phyloP scores from a whole-genome alignment of 2,888 invertebrate genomes.

The Trachelus tabidus region DNA sequence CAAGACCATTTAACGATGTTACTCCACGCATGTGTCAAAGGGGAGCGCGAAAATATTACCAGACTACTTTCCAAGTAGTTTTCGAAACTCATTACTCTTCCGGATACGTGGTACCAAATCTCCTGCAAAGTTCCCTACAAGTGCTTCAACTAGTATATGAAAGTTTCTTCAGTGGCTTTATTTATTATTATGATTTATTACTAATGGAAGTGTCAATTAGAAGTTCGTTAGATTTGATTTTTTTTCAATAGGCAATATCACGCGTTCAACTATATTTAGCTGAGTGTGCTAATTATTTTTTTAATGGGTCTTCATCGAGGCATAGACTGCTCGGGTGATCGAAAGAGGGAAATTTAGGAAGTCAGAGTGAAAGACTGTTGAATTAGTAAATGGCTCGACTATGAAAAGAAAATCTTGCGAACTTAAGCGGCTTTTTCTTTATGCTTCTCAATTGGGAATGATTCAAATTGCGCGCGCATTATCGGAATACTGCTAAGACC shows the following conservation, averaged over 20 bases:
- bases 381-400: too few relatives aligned
- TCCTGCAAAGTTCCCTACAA: neutral
- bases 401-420: neutral
- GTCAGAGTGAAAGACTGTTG: neutral
- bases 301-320: neutral
- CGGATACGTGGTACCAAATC: neutral
- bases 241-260: neutral
- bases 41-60: neutral
- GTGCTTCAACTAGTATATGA: neutral
- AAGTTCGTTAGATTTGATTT: neutral
- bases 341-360: neutral
- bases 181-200: neutral
- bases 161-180: neutral
- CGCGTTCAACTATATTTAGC: neutral
- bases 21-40: constrained; percentile 42
- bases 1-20: constrained; percentile 39
- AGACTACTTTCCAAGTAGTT: neutral
- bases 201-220: neutral
- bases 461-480: neutral
- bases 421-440: neutral
- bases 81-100: neutral
- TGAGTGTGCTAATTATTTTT: neutral
- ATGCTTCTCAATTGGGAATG: neutral
- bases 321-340: neutral
- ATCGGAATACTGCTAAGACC: neutral